These are phyloP conservation scores for Spilogale gracilis DNA, from an alignment of 2,113 vertebrate species.

Conservation along the genomic window DNA sequence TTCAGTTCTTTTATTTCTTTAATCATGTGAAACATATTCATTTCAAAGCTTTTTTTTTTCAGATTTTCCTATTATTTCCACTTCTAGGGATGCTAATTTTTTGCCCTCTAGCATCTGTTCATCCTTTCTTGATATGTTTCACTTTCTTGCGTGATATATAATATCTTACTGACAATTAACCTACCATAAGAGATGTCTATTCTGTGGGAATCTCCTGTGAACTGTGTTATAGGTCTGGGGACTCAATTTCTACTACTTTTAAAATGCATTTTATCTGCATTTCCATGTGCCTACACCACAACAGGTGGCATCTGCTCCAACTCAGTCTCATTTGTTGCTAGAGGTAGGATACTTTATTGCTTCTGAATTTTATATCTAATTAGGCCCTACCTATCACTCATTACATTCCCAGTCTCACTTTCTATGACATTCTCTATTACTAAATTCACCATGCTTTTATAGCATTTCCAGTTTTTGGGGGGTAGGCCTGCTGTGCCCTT, in stretches of 20 bases:
- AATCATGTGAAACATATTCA: background rate
- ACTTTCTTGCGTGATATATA: background rate
- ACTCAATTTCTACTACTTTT: background rate
- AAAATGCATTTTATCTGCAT: background rate
- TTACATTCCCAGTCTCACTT: background rate
- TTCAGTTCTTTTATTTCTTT: constrained; percentile 31
- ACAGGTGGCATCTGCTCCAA: background rate
- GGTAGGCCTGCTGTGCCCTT: background rate
- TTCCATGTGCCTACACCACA: background rate
- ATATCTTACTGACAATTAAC: background rate
- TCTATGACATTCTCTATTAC: background rate
- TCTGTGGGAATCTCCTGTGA: background rate
- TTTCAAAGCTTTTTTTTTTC: background rate
- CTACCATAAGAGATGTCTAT: background rate
- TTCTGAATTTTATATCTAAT: background rate
- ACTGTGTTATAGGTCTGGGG: background rate
- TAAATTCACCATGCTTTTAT: background rate
- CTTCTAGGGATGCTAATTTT: background rate
- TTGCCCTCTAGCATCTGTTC: background rate
- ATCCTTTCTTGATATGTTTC: background rate
- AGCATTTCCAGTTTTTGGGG: background rate
- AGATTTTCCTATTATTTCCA: background rate
- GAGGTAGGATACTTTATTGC: background rate
- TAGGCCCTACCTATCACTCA: background rate
- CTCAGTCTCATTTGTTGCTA: background rate